phyloP scores from a whole-genome alignment of 2,797 vertebrate genomes.

The Labroides dimidiatus region DNA sequence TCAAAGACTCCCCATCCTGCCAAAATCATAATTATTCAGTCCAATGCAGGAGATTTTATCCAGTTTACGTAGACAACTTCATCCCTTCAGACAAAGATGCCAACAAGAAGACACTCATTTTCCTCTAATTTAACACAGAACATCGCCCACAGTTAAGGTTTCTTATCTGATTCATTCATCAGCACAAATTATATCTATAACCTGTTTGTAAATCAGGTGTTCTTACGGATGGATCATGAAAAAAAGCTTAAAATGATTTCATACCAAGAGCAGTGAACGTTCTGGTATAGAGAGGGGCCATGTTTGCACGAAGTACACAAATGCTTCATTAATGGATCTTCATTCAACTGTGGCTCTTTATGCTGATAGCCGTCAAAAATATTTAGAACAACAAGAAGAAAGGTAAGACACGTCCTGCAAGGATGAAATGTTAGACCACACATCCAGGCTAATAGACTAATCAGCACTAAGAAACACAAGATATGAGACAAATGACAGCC shows the following conservation, averaged over 20 bases:
- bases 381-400: constrained; percentile 16
- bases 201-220: not conserved
- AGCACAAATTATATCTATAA: not conserved
- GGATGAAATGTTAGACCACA: constrained; percentile 2
- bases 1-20: constrained; percentile 41
- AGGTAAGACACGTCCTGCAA: constrained; percentile 3
- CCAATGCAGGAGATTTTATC: constrained; percentile 19
- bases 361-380: constrained; percentile 4
- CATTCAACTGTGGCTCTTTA: not conserved
- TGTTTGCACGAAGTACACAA: not conserved
- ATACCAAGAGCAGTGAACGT: not conserved
- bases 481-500: constrained; percentile 54
- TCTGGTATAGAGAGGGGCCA: not conserved
- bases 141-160: not conserved
- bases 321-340: not conserved
- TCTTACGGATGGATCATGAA: not conserved
- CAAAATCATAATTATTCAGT: constrained; percentile 43
- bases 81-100: constrained; percentile 22
- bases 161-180: not conserved
- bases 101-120: constrained; percentile 21
- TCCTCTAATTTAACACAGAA: not conserved
- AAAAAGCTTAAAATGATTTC: not conserved
- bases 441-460: constrained; percentile 46
- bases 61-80: constrained; percentile 8
- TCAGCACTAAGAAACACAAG: constrained; percentile 51